Evolutionary conservation across 2,113 vertebrate genomes (phyloP).

Genomic region (Cisticola juncidis): DNA sequence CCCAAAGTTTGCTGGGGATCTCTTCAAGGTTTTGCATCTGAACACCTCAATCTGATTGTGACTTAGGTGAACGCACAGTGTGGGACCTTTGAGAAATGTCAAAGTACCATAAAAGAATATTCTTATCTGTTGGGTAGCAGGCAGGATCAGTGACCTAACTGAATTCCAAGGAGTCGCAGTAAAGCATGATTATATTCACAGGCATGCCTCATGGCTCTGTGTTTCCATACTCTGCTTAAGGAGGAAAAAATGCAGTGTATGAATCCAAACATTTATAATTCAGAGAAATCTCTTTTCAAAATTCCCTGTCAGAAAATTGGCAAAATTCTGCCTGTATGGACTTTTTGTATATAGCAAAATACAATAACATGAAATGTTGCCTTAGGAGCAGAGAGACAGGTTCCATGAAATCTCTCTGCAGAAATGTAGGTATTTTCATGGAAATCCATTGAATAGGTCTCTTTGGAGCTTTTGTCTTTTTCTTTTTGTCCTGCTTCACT

Average conservation of each 20-base stretch:
- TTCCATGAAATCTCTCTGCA: constrained; percentile 12
- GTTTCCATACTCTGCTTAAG: background rate
- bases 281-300: background rate
- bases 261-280: background rate
- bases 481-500: background rate
- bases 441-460: background rate
- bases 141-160: background rate
- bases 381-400: constrained; percentile 9
- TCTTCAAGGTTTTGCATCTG: background rate
- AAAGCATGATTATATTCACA: background rate
- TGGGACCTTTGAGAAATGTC: background rate
- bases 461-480: background rate
- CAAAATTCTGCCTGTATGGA: background rate
- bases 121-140: background rate
- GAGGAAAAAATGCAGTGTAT: background rate
- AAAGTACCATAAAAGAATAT: background rate
- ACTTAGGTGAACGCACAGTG: background rate
- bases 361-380: constrained; percentile 35
- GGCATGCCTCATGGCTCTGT: background rate
- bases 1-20: background rate
- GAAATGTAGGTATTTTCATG: background rate
- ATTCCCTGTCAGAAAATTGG: background rate
- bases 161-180: background rate
- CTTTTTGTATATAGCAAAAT: constrained; percentile 26
- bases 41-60: background rate